phyloP scores from a whole-genome alignment of 2,113 vertebrate genomes.

The Ovibos moschatus region DNA sequence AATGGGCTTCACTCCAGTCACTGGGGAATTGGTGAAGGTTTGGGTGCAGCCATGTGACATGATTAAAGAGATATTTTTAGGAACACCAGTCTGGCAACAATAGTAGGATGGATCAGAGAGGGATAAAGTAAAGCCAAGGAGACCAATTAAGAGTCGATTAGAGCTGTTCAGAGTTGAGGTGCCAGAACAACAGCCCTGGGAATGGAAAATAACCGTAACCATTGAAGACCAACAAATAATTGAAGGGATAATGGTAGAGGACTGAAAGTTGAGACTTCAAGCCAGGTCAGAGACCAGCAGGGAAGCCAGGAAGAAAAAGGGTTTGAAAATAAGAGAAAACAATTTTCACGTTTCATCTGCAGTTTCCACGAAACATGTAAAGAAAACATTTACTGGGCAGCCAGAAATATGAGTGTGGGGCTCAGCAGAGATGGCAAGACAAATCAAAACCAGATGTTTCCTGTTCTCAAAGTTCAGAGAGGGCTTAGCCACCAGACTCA shows the following conservation, averaged over 20 bases:
- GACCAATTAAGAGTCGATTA: not conserved
- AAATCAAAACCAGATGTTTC: not conserved
- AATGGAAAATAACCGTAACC: not conserved
- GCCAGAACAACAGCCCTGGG: not conserved
- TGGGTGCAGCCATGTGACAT: not conserved
- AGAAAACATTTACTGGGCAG: not conserved
- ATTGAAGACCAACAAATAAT: not conserved
- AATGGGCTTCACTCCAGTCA: not conserved
- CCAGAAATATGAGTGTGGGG: not conserved
- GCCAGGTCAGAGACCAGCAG: not conserved
- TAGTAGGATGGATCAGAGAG: not conserved
- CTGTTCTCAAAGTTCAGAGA: not conserved
- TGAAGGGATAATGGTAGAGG: not conserved
- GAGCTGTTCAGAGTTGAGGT: not conserved
- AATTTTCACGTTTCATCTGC: not conserved
- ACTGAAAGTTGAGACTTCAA: not conserved
- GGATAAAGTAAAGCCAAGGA: not conserved
- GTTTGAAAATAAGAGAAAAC: not conserved
- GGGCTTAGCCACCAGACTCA: not conserved
- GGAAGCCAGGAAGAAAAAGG: not conserved
- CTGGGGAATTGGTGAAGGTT: not conserved
- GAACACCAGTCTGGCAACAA: not conserved
- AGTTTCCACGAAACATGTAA: not conserved
- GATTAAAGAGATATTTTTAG: conserved; percentile 21
- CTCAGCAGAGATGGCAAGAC: not conserved